Evolutionary conservation across 2,797 vertebrate species (phyloP).

Genomic region (Intellagama lesueurii): DNA sequence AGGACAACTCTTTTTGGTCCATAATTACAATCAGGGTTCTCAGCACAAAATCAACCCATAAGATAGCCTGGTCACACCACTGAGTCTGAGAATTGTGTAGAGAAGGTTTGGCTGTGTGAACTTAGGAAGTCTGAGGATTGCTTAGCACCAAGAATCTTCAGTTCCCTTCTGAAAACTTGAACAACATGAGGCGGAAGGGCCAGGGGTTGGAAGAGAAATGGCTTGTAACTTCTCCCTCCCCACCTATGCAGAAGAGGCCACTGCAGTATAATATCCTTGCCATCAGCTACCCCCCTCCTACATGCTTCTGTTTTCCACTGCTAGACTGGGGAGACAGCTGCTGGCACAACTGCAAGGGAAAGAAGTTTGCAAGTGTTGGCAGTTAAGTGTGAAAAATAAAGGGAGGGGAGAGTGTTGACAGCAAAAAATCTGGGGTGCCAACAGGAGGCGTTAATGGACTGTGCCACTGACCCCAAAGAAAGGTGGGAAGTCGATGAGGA

Average conservation of each 20-base stretch:
- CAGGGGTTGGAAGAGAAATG: neutral
- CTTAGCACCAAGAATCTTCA: no score
- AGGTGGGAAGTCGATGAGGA: neutral
- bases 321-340: slow-evolving; percentile 1
- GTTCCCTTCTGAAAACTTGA: neutral
- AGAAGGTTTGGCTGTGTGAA: neutral
- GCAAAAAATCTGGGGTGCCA: slow-evolving; percentile 8
- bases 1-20: neutral
- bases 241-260: no score
- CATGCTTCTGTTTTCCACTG: neutral
- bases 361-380: neutral
- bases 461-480: neutral
- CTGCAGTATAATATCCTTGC: neutral
- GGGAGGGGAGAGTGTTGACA: slow-evolving; percentile 18
- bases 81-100: neutral
- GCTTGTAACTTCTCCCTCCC: no score
- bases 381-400: slow-evolving; percentile 7
- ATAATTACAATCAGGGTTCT: neutral
- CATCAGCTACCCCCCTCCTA: neutral
- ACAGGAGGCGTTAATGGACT: slow-evolving; percentile 27
- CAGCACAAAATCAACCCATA: neutral
- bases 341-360: neutral
- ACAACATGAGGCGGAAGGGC: neutral
- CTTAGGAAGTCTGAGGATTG: neutral
- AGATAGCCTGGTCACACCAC: neutral